phyloP scores from a whole-genome alignment of 2,113 vertebrate species.

The Chamaetylas fuelleborni region DNA sequence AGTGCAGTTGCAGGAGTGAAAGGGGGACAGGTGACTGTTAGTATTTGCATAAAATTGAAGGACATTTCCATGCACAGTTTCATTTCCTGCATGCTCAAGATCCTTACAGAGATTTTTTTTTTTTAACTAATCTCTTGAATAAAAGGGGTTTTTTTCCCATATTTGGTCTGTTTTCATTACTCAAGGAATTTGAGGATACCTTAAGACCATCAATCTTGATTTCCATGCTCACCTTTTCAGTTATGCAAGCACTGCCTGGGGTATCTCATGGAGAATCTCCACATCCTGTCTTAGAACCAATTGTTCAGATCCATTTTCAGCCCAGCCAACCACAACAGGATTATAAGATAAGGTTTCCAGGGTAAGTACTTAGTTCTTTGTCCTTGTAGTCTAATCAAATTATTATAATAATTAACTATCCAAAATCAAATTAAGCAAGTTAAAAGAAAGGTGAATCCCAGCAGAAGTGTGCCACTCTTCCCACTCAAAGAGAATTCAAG shows the following conservation, averaged over 20 bases:
- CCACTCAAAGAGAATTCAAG: neutral
- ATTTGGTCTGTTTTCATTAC: neutral
- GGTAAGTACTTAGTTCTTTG: neutral
- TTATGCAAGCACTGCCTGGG: neutral
- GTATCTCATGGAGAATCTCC: neutral
- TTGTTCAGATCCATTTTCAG: neutral
- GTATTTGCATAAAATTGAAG: neutral
- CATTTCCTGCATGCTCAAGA: neutral
- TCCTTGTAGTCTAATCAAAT: neutral
- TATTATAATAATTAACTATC: neutral
- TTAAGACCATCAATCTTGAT: neutral
- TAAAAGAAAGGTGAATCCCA: neutral
- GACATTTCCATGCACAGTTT: neutral
- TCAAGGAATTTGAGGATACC: neutral
- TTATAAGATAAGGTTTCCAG: neutral
- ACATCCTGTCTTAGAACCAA: neutral
- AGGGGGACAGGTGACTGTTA: rapidly evolving
- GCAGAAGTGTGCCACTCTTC: neutral
- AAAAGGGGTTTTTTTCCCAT: neutral
- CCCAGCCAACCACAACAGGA: neutral
- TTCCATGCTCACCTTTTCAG: neutral
- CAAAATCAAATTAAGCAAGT: neutral
- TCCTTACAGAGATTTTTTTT: neutral
- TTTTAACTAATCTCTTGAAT: neutral
- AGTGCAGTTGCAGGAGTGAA: neutral